Conservation (phyloP, 2,113 vertebrate species). For the Petaurus breviceps region DNA sequence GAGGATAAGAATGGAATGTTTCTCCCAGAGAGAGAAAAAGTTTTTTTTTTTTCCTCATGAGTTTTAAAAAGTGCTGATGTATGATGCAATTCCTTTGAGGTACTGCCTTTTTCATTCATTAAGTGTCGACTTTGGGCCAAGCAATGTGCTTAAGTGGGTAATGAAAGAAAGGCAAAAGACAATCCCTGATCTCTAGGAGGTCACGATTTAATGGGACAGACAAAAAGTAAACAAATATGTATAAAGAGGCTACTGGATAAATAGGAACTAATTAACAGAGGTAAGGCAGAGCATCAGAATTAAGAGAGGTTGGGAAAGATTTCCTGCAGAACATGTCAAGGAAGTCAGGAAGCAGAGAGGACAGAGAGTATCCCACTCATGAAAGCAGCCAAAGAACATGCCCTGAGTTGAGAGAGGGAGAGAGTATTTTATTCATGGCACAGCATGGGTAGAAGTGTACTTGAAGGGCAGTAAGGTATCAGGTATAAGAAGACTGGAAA, state of each 20-base stretch:
- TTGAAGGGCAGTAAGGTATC: background rate
- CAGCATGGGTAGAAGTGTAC: background rate
- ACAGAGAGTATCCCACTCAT: background rate
- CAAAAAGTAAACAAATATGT: background rate
- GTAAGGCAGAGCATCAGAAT: background rate
- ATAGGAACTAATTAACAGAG: background rate
- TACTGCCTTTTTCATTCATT: background rate
- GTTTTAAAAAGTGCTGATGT: constrained; percentile 51
- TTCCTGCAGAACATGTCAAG: background rate
- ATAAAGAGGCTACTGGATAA: background rate
- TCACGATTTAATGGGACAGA: background rate
- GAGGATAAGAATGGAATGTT: constrained; percentile 47
- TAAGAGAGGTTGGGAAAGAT: background rate
- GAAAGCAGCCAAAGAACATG: background rate
- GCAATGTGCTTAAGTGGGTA: background rate
- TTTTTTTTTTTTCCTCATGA: constrained; percentile 48
- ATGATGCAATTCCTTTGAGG: constrained; percentile 10
- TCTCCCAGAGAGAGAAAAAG: constrained; percentile 51
- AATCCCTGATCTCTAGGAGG: background rate
- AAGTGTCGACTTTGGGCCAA: background rate
- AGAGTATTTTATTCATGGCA: background rate
- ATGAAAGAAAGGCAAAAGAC: background rate
- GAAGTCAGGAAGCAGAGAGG: background rate
- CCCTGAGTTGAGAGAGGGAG: background rate
- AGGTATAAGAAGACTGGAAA: background rate